Percentiles rank a stretch among this genome's conserved stretches.
phyloP scores from a whole-genome alignment of 2,113 vertebrate species.

The Lycaon pictus region DNA sequence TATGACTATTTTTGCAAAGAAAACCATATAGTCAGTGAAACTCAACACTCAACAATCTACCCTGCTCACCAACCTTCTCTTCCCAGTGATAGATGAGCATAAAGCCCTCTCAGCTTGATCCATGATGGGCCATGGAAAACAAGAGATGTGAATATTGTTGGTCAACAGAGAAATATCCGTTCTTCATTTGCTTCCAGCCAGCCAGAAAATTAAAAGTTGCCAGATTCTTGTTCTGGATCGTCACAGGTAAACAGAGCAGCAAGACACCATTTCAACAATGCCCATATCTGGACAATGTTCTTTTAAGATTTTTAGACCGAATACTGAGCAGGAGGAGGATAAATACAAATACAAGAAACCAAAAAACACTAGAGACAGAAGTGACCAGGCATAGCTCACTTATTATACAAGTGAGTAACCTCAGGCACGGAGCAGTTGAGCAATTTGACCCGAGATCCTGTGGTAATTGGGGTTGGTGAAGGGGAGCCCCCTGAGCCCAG shows the following conservation, averaged over 20 bases:
- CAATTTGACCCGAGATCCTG: background rate
- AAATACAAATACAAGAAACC: background rate
- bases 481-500: background rate
- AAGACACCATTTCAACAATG: background rate
- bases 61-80: background rate
- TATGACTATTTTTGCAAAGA: constrained; percentile 38
- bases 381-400: background rate
- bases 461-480: background rate
- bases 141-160: background rate
- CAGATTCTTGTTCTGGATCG: background rate
- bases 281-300: background rate
- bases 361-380: background rate
- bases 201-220: background rate
- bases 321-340: background rate
- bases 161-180: background rate
- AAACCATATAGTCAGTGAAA: background rate
- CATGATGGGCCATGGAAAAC: background rate
- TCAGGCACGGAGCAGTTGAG: background rate
- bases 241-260: background rate
- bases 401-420: background rate
- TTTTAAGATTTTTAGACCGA: background rate
- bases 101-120: background rate
- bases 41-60: too few species aligned
- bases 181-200: background rate
- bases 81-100: rapidly evolving